Percentiles rank a stretch among this genome's conserved stretches.
Conservation (phyloP, 2,888 invertebrate genomes). For the Drosophila subquinaria region DNA sequence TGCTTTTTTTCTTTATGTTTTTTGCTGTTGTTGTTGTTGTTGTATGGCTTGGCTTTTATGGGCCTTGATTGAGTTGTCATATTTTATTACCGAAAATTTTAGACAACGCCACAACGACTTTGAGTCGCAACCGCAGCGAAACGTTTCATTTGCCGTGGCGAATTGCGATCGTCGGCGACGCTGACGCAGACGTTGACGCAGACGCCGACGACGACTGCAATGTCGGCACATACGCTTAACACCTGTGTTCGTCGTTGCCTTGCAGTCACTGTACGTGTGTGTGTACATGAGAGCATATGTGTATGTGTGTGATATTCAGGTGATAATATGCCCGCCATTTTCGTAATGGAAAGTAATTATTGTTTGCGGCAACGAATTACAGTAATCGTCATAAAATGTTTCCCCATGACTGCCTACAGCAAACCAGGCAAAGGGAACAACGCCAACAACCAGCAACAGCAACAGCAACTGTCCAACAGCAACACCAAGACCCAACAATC, state of each 20-base stretch:
- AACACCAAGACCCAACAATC: slow-evolving; percentile 43
- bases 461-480: slow-evolving; percentile 42
- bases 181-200: not conserved
- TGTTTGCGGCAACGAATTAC: slow-evolving; percentile 85
- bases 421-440: slow-evolving; percentile 58
- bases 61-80: slow-evolving; percentile 84
- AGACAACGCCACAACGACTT: slow-evolving; percentile 72
- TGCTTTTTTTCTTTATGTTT: slow-evolving; percentile 9
- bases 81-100: slow-evolving; percentile 84
- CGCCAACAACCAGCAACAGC: slow-evolving; percentile 44
- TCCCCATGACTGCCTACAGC: slow-evolving; percentile 84
- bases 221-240: slow-evolving; percentile 66
- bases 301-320: slow-evolving; percentile 83
- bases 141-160: slow-evolving; percentile 65
- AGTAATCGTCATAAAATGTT: slow-evolving; percentile 85
- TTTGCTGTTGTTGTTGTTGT: slow-evolving; percentile 33
- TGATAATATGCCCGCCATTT: slow-evolving; percentile 86
- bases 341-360: slow-evolving; percentile 85
- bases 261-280: slow-evolving; percentile 26
- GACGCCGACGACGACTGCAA: slow-evolving; percentile 20
- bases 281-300: slow-evolving; percentile 9
- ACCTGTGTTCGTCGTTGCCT: slow-evolving; percentile 68
- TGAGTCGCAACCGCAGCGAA: slow-evolving; percentile 55
- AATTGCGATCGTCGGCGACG: slow-evolving; percentile 43
- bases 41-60: slow-evolving; percentile 76